phyloP scores from a whole-genome alignment of 2,113 vertebrate genomes.

The Pan paniscus region DNA sequence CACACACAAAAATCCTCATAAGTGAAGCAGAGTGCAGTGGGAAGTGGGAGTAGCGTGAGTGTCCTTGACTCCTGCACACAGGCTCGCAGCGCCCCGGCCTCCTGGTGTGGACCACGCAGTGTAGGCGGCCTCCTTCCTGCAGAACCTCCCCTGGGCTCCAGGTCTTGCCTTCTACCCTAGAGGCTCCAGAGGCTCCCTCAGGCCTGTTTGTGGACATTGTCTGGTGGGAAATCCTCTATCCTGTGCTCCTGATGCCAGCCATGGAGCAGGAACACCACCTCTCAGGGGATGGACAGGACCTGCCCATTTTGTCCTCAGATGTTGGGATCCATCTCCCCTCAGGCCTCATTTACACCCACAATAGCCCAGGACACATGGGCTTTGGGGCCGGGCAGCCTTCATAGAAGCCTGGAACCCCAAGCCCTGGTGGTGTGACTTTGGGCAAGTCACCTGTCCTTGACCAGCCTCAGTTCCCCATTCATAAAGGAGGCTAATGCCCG shows the following conservation, averaged over 20 bases:
- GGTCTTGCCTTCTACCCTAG: not conserved
- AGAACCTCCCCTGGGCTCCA: not conserved
- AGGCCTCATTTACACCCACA: not conserved
- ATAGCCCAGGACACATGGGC: not conserved
- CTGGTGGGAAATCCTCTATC: not conserved
- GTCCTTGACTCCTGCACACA: not conserved
- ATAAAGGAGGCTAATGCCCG: not conserved
- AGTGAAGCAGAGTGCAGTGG: not conserved
- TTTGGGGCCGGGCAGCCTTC: not conserved
- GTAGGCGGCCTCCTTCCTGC: not conserved
- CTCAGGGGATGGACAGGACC: not conserved
- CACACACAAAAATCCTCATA: not conserved
- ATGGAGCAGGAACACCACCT: not conserved
- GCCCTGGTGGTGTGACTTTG: not conserved
- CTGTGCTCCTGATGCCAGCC: not conserved
- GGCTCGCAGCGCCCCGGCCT: not conserved
- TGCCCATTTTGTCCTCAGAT: slow-evolving; percentile 21
- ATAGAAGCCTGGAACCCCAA: not conserved
- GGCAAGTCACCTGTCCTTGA: not conserved
- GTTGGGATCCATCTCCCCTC: not conserved
- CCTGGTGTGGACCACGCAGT: not conserved
- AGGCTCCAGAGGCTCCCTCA: not conserved
- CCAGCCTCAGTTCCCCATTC: not conserved
- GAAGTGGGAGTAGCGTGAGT: not conserved
- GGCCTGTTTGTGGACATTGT: not conserved